Conservation (phyloP, 2,888 invertebrate species). For the Epinotia demarniana region DNA sequence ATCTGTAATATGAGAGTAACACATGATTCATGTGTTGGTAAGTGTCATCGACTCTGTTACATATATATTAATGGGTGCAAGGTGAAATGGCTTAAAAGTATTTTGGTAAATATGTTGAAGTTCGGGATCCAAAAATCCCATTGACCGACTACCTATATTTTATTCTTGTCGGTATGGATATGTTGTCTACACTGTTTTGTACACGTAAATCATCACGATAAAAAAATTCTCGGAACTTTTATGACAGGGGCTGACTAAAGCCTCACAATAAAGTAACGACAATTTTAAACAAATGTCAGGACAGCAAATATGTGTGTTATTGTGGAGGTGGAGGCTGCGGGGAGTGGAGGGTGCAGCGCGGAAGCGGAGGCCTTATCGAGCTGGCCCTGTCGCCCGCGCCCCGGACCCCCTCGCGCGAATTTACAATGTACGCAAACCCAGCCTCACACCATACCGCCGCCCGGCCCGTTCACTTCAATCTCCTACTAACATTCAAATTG, state of each 20-base stretch:
- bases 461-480: conserved; percentile 42
- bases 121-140: no score
- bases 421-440: conserved; percentile 72
- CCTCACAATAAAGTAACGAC: conserved; percentile 30
- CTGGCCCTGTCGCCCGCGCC: conserved; percentile 51
- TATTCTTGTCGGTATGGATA: no score
- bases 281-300: conserved; percentile 41
- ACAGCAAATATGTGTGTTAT: conserved; percentile 38
- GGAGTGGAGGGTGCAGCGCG: conserved; percentile 54
- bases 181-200: background rate
- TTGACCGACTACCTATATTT: no score
- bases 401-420: conserved; percentile 67
- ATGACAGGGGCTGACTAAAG: background rate
- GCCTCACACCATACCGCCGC: conserved; percentile 43
- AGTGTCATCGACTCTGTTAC: no score
- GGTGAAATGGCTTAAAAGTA: no score
- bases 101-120: no score
- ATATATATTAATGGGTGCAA: no score
- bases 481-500: conserved; percentile 35
- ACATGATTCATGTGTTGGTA: background rate
- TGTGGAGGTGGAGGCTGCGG: conserved; percentile 47
- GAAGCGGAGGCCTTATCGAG: conserved; percentile 65
- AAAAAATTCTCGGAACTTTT: background rate
- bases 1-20: background rate
- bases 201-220: background rate